Evolutionary conservation across 2,888 invertebrate species (phyloP).

Genomic region (Sesia bembeciformis): DNA sequence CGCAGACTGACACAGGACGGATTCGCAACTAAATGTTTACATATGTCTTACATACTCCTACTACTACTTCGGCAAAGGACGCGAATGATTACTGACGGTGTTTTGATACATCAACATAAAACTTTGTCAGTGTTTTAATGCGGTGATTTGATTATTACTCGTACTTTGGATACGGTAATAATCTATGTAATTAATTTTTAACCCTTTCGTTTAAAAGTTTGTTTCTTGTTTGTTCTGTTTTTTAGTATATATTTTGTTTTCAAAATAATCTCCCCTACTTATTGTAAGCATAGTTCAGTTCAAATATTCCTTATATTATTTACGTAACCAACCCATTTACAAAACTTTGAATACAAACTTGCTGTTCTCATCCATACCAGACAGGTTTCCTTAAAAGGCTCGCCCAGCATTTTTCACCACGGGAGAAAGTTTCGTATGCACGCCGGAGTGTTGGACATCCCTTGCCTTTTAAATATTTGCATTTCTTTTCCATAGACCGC

Average conservation of each 20-base stretch:
- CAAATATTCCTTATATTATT: not conserved
- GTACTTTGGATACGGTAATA: too few relatives aligned
- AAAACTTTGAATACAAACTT: not conserved
- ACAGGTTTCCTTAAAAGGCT: not conserved
- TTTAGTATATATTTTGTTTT: too few relatives aligned
- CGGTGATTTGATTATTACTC: too few relatives aligned
- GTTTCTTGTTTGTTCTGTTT: too few relatives aligned
- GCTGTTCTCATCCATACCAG: not conserved
- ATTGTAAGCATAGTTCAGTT: too few relatives aligned
- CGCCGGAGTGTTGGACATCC: slow-evolving; percentile 33
- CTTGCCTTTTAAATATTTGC: slow-evolving; percentile 56
- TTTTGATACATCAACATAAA: too few relatives aligned
- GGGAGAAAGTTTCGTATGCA: slow-evolving; percentile 60
- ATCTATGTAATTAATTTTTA: too few relatives aligned
- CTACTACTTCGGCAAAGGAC: not conserved
- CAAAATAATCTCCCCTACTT: too few relatives aligned
- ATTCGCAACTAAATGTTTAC: slow-evolving; percentile 1
- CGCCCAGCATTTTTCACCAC: slow-evolving; percentile 38
- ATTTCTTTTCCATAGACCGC: slow-evolving; percentile 25
- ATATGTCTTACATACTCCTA: not conserved
- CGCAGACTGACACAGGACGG: slow-evolving; percentile 20
- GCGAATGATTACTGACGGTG: too few relatives aligned
- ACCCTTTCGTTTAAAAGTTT: too few relatives aligned
- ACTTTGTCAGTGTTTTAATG: too few relatives aligned
- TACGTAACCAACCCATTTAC: not conserved